These are phyloP conservation scores for Mactromeris polynyma DNA, from an alignment of 2,888 invertebrate genomes.

Conservation along the genomic window DNA sequence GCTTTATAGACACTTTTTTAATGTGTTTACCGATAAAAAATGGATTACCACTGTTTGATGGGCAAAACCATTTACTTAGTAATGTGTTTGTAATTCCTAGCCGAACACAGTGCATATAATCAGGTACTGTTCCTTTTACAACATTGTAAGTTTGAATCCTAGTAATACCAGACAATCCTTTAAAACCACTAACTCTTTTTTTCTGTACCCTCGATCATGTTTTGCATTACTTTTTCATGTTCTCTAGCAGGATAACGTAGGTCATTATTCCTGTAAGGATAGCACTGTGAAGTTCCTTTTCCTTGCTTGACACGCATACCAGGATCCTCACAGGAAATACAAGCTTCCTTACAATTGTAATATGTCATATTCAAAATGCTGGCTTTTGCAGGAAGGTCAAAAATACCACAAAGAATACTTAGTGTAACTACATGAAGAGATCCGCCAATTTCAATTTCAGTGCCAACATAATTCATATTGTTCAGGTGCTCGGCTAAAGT, in stretches of 20 bases:
- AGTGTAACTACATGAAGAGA: conserved; percentile 41
- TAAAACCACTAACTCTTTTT: conserved; percentile 47
- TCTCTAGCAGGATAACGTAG: conserved; percentile 12
- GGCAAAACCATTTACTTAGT: conserved; percentile 56
- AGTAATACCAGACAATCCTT: conserved; percentile 49
- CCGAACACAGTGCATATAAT: conserved; percentile 61
- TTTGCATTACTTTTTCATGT: conserved; percentile 25
- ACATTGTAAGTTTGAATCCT: conserved; percentile 36
- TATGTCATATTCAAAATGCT: conserved; percentile 67
- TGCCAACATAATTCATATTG: conserved; percentile 37
- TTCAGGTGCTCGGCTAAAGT: conserved; percentile 54
- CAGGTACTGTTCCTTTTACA: conserved; percentile 55
- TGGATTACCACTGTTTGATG: conserved; percentile 36
- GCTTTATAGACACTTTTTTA: conserved; percentile 32
- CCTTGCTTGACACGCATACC: conserved; percentile 55
- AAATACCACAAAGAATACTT: conserved; percentile 45
- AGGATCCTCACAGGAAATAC: conserved; percentile 70
- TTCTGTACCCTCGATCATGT: conserved; percentile 35
- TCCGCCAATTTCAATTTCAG: conserved; percentile 43
- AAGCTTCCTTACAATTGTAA: conserved; percentile 66
- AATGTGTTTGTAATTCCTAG: conserved; percentile 53
- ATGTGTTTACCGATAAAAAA: conserved; percentile 60
- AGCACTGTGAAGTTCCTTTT: conserved; percentile 33
- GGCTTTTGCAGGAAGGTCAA: conserved; percentile 71
- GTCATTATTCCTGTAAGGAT: conserved; percentile 41